Evolutionary conservation across 2,888 invertebrate species (phyloP), one percentile per base, ranked within the genome.

Genomic region (Apodemia zela): DNA sequence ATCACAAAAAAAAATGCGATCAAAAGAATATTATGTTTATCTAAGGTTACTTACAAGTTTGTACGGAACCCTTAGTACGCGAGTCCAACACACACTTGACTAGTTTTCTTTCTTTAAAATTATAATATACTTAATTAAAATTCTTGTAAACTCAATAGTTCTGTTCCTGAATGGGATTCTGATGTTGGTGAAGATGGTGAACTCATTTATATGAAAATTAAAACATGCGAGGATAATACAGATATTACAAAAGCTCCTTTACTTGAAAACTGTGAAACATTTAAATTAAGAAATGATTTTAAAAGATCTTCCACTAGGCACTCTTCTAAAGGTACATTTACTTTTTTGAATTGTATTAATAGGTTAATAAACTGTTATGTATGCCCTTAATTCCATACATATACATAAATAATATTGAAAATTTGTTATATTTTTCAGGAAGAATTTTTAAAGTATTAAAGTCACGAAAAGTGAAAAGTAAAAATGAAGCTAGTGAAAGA

Each of bases 151-250:
- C 13, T 38, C 13, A 11, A 2, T 38, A 94, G 94, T 77, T 94
- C 94, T n/a, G 92, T 94, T 38, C 93, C 94, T 33, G 95, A 95
- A 80, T 95, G 95, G 95, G 94, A 94, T 80, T 92, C 94, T 1
- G 93, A 93, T 75, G 86, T 95, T 3, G 92, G 92, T 61, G 93
- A 93, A 68, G 93, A 94, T 72, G 96, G 95, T 3, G 94, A 94
- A 73, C 82, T 96, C 8, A 92, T 95, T 61, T 96, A 93, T 74
- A 93, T 95, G 29, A 95, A 94, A 80, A 92, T 93, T 62, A 93
- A 83, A 74, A 68, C 71, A 5, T 65, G 65, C 6, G 72, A 65
- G 65, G 78, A 77, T 49, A 66, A 63, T 11, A 64, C 65, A 49
- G 72, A 72, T 15, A 72, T 72, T 54, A 72, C 68, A 7, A 84